Evolutionary conservation across 2,888 invertebrate genomes (phyloP).

Genomic region (Tuberolachnus salignus): DNA sequence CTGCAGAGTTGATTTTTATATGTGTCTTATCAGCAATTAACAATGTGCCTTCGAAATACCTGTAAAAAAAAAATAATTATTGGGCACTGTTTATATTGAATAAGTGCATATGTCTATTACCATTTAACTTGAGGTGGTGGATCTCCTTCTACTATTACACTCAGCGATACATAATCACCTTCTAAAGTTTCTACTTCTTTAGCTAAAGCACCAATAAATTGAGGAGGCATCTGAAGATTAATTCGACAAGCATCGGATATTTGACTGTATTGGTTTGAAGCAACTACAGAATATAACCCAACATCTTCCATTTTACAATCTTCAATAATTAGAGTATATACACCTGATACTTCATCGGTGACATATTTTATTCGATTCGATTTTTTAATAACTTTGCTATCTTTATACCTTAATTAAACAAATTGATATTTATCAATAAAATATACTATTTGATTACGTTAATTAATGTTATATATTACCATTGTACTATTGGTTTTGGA

Average conservation of each 20-base stretch:
- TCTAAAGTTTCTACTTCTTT: conserved; percentile 73
- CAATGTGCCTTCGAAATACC: conserved; percentile 77
- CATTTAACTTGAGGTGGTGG: conserved; percentile 85
- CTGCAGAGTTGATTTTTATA: conserved; percentile 73
- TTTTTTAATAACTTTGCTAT: conserved; percentile 78
- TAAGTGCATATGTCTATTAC: conserved; percentile 63
- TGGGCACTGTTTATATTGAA: background rate
- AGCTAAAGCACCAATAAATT: conserved; percentile 74
- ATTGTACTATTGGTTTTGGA: conserved; percentile 79
- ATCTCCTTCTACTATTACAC: conserved; percentile 79
- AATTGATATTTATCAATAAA: background rate
- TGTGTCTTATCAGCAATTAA: conserved; percentile 71
- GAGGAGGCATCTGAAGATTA: conserved; percentile 81
- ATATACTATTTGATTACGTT: background rate
- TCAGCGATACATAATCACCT: conserved; percentile 77
- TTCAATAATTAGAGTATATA: conserved; percentile 74
- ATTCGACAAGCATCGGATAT: conserved; percentile 90
- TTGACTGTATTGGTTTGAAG: conserved; percentile 85
- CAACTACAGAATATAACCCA: conserved; percentile 86
- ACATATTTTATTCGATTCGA: conserved; percentile 70
- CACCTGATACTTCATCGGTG: conserved; percentile 72
- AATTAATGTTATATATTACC: conserved; percentile 63
- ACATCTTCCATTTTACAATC: conserved; percentile 77
- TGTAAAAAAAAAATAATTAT: conserved; percentile 60
- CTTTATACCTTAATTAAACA: conserved; percentile 71